These are phyloP conservation scores for Danaus plexippus DNA, from an alignment of 1,140 invertebrate genomes.

Conservation along the genomic window DNA sequence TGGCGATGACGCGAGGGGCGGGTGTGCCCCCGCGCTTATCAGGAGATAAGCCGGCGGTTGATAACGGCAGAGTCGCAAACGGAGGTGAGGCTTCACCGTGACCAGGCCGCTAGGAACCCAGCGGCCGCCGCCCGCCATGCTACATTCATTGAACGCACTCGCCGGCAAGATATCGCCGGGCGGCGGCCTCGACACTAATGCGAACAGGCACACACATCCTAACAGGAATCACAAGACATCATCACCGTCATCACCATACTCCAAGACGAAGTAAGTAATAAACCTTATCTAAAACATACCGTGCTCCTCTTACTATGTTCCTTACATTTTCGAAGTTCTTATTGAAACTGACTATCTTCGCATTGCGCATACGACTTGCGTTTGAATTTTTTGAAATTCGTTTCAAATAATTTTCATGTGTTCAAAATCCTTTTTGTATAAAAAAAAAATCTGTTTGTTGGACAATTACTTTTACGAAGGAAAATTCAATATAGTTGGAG, in stretches of 20 bases:
- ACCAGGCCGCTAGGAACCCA: conserved; percentile 53
- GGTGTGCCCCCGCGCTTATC: conserved; percentile 63
- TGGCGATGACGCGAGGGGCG: conserved; percentile 63
- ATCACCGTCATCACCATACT: conserved; percentile 54
- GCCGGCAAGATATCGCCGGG: conserved; percentile 86
- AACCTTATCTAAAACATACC: background rate
- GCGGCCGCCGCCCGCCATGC: conserved; percentile 75
- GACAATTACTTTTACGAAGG: too few relatives aligned
- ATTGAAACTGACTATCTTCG: too few relatives aligned
- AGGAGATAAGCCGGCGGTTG: conserved; percentile 59
- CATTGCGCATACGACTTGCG: too few relatives aligned
- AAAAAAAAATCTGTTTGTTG: too few relatives aligned
- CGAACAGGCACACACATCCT: conserved; percentile 72
- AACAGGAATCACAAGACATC: conserved; percentile 70
- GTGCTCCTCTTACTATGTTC: background rate
- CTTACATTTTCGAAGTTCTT: background rate
- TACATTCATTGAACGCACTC: conserved; percentile 84
- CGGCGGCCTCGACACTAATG: conserved; percentile 73
- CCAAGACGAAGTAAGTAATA: conserved; percentile 67
- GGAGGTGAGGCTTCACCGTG: conserved; percentile 50
- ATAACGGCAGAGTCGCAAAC: conserved; percentile 39
- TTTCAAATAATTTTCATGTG: too few relatives aligned
- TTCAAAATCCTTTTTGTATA: too few relatives aligned
- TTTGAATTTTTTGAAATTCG: too few relatives aligned
- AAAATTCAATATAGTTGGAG: too few relatives aligned